These are phyloP conservation scores for Mystacides longicornis DNA, from an alignment of 2,888 invertebrate species.

Conservation along the genomic window DNA sequence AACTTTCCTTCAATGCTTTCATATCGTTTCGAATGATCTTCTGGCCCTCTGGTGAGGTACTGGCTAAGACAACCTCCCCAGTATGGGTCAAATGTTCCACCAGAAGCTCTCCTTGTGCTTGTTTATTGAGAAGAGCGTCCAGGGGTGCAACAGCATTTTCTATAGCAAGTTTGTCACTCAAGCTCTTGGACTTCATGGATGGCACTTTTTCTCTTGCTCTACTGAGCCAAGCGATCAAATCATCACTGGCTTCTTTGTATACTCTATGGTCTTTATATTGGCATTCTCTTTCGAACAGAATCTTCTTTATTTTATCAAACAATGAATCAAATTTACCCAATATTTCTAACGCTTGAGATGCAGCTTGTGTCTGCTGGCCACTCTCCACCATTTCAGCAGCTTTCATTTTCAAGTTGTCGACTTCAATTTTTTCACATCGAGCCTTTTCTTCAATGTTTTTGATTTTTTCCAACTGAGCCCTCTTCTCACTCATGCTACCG, in stretches of 20 bases:
- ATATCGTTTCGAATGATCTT: conserved; percentile 77
- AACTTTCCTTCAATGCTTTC: conserved; percentile 75
- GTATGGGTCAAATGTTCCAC: conserved; percentile 82
- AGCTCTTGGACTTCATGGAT: conserved; percentile 72
- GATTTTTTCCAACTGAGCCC: conserved; percentile 75
- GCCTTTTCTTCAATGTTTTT: conserved; percentile 83
- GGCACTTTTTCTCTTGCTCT: conserved; percentile 85
- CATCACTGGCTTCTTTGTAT: conserved; percentile 89
- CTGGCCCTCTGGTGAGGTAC: conserved; percentile 74
- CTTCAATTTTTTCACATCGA: conserved; percentile 82
- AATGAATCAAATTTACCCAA: conserved; percentile 76
- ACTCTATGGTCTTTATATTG: conserved; percentile 81
- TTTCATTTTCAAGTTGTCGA: conserved; percentile 76
- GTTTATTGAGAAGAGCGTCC: conserved; percentile 77
- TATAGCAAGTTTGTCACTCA: conserved; percentile 81
- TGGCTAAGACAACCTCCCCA: conserved; percentile 78
- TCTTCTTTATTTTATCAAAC: conserved; percentile 67
- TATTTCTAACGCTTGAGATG: conserved; percentile 77
- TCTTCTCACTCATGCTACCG: conserved; percentile 78
- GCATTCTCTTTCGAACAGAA: conserved; percentile 72
- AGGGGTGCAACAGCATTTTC: conserved; percentile 85
- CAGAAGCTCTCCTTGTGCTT: conserved; percentile 82
- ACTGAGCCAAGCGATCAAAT: conserved; percentile 80
- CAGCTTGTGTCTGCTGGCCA: conserved; percentile 76
- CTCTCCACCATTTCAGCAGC: conserved; percentile 79